A percentile compares a stretch with the other conserved stretches of the same genome.
phyloP scores from a whole-genome alignment of 2,888 invertebrate genomes.

The Girardia tigrina region DNA sequence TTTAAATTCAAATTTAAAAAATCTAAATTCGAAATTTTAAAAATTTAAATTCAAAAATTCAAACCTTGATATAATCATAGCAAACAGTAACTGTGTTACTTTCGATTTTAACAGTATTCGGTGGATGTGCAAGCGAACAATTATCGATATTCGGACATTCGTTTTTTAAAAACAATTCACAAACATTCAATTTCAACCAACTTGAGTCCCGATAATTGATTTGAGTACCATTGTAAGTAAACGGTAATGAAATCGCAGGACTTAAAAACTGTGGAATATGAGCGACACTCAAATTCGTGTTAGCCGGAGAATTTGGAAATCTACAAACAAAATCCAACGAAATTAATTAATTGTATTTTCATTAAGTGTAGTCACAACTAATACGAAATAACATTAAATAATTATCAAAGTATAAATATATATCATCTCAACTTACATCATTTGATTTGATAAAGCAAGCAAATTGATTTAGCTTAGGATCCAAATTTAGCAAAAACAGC shows the following conservation, averaged over 20 bases:
- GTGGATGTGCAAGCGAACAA: slow-evolving; percentile 18
- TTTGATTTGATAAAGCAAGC: not conserved
- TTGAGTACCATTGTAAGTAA: slow-evolving; percentile 14
- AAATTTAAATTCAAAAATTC: no score
- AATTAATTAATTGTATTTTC: not conserved
- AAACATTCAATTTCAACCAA: slow-evolving; percentile 24
- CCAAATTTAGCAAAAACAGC: slow-evolving; percentile 20
- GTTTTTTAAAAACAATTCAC: not conserved
- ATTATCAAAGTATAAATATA: not conserved
- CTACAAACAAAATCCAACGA: not conserved
- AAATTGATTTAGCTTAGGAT: not conserved
- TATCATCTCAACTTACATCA: slow-evolving; percentile 15
- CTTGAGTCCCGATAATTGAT: slow-evolving; percentile 16
- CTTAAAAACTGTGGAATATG: not conserved
- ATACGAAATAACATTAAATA: not conserved
- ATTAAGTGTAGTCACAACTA: no score
- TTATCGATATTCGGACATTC: not conserved
- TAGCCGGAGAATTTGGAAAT: not conserved
- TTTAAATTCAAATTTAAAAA: no score
- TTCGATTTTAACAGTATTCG: not conserved
- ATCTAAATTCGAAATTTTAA: no score
- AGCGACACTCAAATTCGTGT: not conserved
- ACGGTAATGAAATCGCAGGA: not conserved
- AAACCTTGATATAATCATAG: slow-evolving; percentile 26
- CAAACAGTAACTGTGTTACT: not conserved